Percentiles rank a stretch among this genome's conserved stretches.
Conservation (phyloP, 1,140 invertebrate species). For the Ceratina japonica region DNA sequence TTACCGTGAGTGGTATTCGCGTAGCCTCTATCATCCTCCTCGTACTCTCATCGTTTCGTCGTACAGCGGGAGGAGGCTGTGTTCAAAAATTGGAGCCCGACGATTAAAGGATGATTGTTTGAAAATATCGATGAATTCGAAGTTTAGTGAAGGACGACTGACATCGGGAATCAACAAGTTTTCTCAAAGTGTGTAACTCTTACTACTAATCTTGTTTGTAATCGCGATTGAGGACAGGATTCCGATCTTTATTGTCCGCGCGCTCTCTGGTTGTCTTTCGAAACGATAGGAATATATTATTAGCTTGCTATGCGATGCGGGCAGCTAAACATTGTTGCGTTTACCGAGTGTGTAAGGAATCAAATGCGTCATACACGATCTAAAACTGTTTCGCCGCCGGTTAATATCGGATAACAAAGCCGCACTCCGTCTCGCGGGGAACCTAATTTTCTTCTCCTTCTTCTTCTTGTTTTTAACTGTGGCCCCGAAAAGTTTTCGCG, state of each 20-base stretch:
- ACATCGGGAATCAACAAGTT: conserved; percentile 20
- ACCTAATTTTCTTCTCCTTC: conserved; percentile 8
- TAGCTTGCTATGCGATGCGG: conserved; percentile 28
- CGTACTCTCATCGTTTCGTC: neutral
- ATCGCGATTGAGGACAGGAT: neutral
- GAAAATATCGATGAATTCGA: conserved; percentile 31
- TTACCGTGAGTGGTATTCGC: conserved; percentile 14
- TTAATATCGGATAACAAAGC: conserved; percentile 41
- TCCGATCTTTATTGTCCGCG: too few species aligned
- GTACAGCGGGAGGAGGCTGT: neutral
- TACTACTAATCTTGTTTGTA: neutral
- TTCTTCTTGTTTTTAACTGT: neutral
- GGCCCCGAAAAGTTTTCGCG: neutral
- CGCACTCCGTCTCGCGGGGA: conserved; percentile 17
- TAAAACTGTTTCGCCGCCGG: conserved; percentile 51
- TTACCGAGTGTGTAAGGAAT: conserved; percentile 44
- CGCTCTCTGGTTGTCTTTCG: neutral
- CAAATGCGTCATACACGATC: conserved; percentile 59
- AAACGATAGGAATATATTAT: conserved; percentile 52
- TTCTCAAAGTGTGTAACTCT: conserved; percentile 19
- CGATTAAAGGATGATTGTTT: neutral
- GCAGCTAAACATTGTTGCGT: conserved; percentile 53
- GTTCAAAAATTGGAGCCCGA: too few species aligned
- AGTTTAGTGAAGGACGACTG: neutral
- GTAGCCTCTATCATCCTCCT: neutral